Base-by-base conservation (phyloP, 2,888 invertebrate species). In the Caenorhabditis wallacei region DNA sequence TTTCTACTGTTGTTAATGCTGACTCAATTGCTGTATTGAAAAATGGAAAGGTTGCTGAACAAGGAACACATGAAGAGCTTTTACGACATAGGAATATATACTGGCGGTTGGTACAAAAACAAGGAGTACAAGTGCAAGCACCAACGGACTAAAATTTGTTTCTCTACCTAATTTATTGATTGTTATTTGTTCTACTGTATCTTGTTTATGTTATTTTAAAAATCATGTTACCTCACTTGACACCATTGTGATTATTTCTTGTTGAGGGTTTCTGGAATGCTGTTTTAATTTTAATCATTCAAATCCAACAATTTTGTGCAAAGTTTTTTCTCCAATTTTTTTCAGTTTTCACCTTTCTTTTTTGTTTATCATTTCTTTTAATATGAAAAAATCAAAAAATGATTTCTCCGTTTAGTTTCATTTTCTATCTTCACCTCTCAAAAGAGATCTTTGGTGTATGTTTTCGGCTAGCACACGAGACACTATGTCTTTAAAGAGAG, bases 1-100 rank as follows among this genome's bases (percentile, higher is more conserved):
- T 93, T 69, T 93, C 93, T 4, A 93, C 93, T 7, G 92, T 93
- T 46, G 91, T 92, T 84, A 93, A 92, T 30, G 93, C 93, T 10
- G 93, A 93, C 85, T 88, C 91, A 40, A 93, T 93, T 51, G 92
- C 92, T 70, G 92, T 92, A 5, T 89, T 93, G 76, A 90, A 92
- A 68, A 74, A 87, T 51, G 91, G 93, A 66, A 8, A 88, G 16
- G 91, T 84, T 46, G 75, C 59, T 7, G 80, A 80, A 43, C 69
- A 69, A 53, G 75, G 75, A 61, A 68, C 57, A 53, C 35, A 40
- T 48, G 40, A 46, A 24, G 66, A 66, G 22, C 13, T 78, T 7
- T 8, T 78, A 4, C 20, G 37, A 24, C 10, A 51, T 13, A 48
- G 57, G 16, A 68, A 37, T 26, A 56, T 76, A 35, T 76, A 76